These are phyloP conservation scores for Dendropsophus ebraccatus DNA, from an alignment of 2,113 vertebrate genomes.

Conservation along the genomic window DNA sequence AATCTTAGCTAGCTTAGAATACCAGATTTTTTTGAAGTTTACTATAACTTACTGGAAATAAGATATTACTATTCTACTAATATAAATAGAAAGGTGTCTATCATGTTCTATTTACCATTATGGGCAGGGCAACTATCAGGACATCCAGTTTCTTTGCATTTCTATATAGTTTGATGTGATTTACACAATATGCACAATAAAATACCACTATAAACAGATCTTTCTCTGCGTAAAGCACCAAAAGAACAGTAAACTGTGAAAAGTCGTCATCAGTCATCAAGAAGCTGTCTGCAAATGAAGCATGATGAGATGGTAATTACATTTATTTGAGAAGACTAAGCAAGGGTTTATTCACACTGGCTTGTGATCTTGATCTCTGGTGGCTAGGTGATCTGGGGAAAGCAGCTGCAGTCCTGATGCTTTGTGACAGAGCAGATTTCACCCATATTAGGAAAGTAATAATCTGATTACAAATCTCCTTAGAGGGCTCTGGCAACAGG, in stretches of 20 bases:
- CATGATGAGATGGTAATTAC: conserved; percentile 46
- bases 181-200: too few species aligned
- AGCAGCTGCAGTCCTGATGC: conserved; percentile 36
- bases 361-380: conserved; percentile 44
- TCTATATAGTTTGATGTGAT: too few species aligned
- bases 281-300: conserved; percentile 34
- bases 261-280: conserved; percentile 23
- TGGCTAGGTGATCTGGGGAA: conserved; percentile 24
- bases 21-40: too few species aligned
- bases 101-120: too few species aligned
- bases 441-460: conserved; percentile 40
- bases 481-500: conserved; percentile 10
- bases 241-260: conserved; percentile 17
- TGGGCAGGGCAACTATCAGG: too few species aligned
- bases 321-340: conserved; percentile 44
- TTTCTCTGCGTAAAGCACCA: background rate
- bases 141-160: too few species aligned
- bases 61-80: too few species aligned
- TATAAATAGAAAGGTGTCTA: too few species aligned
- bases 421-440: conserved; percentile 39
- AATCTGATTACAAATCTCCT: conserved; percentile 42
- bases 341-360: conserved; percentile 44
- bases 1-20: too few species aligned
- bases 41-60: too few species aligned
- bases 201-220: background rate